A percentile compares a stretch with the other conserved stretches of the same genome.
These are phyloP conservation scores for Panorpa germanica DNA, from an alignment of 2,888 invertebrate species.

Conservation along the genomic window DNA sequence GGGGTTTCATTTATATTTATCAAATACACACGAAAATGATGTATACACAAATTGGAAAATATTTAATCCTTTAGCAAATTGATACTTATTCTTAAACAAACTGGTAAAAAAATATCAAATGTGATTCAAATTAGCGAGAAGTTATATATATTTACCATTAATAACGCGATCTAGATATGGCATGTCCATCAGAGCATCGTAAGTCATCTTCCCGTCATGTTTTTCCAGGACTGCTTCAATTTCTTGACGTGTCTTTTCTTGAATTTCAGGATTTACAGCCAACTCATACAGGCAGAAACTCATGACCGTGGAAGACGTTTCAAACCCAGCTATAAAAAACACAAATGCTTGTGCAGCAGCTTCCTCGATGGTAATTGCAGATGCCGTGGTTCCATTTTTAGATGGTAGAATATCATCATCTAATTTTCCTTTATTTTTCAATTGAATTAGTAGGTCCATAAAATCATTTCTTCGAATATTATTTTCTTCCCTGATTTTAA, in stretches of 20 bases:
- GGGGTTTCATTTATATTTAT: no score
- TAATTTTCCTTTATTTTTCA: conserved; percentile 14
- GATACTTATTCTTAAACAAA: no score
- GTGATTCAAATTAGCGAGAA: no score
- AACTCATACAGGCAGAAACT: conserved; percentile 20
- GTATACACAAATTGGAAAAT: no score
- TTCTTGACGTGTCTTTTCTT: conserved; percentile 19
- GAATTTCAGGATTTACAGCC: conserved; percentile 20
- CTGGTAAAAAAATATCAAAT: no score
- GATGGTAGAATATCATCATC: no score
- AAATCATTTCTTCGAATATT: conserved; percentile 17
- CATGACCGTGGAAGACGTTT: conserved; percentile 22
- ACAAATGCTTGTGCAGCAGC: conserved; percentile 20
- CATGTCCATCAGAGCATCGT: conserved; percentile 20
- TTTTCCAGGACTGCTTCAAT: conserved; percentile 16
- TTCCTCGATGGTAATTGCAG: no score
- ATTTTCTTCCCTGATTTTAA: conserved; percentile 12
- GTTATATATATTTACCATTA: no score
- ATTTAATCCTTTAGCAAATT: no score
- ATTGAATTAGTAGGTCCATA: conserved; percentile 18
- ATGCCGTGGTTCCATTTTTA: background rate
- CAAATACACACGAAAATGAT: no score
- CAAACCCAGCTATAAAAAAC: conserved; percentile 25
- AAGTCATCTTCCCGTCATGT: conserved; percentile 17
- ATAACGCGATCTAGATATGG: conserved; percentile 20